Evolutionary conservation across 2,113 vertebrate genomes (phyloP).

Genomic region (Crotophaga sulcirostris): DNA sequence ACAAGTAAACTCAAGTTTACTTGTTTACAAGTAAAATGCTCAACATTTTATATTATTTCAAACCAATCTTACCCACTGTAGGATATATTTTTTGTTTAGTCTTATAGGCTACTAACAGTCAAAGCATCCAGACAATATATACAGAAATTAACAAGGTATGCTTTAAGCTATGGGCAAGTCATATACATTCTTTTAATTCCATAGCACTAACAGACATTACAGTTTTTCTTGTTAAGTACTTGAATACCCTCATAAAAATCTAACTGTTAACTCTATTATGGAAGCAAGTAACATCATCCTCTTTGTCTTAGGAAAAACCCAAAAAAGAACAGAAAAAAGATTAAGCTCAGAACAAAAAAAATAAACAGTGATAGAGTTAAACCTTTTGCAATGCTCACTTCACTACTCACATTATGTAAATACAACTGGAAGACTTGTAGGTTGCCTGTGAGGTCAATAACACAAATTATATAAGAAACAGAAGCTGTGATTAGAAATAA

Average conservation of each 20-base stretch:
- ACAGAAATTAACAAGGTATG: neutral
- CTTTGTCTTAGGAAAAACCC: neutral
- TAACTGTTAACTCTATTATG: neutral
- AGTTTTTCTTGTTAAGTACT: neutral
- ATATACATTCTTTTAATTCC: neutral
- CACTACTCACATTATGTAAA: neutral
- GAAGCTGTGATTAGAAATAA: conserved; percentile 12
- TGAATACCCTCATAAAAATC: neutral
- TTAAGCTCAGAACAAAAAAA: neutral
- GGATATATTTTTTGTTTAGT: neutral
- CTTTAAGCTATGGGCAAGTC: neutral
- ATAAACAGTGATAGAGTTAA: neutral
- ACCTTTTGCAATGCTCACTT: neutral
- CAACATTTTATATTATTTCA: neutral
- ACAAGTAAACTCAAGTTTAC: neutral
- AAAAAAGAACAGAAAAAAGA: neutral
- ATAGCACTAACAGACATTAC: neutral
- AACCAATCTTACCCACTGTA: neutral
- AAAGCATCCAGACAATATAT: neutral
- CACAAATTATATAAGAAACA: neutral
- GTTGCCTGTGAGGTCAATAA: conserved; percentile 1
- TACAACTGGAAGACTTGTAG: neutral
- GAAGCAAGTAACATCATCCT: neutral
- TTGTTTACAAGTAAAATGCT: neutral
- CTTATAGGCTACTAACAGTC: neutral